These are phyloP conservation scores for Xanthostigma xanthostigma DNA, from an alignment of 2,888 invertebrate genomes.

Conservation along the genomic window DNA sequence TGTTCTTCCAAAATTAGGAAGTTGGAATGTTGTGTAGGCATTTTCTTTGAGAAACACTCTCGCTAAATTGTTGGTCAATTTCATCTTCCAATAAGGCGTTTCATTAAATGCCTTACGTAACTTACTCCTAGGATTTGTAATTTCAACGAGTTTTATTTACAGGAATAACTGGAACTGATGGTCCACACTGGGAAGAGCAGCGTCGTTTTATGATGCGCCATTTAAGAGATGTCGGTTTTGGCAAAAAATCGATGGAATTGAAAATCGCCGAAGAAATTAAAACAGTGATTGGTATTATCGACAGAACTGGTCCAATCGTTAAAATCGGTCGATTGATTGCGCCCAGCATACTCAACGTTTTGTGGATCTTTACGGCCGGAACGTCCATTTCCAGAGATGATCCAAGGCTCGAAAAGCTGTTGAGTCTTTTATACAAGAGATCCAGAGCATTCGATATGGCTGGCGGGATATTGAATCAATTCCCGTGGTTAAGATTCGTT, in stretches of 20 bases:
- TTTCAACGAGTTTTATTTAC: slow-evolving; percentile 7
- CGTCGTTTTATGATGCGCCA: slow-evolving; percentile 34
- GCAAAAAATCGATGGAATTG: slow-evolving; percentile 30
- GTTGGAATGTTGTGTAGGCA: too few relatives aligned
- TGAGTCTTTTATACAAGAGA: slow-evolving; percentile 32
- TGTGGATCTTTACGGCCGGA: slow-evolving; percentile 45
- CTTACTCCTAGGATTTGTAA: background rate
- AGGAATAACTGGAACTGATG: slow-evolving; percentile 44
- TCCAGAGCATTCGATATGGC: slow-evolving; percentile 38
- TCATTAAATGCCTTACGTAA: too few relatives aligned
- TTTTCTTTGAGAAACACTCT: too few relatives aligned
- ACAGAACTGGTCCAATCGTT: slow-evolving; percentile 16
- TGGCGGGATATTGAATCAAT: slow-evolving; percentile 40
- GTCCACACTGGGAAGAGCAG: slow-evolving; percentile 35
- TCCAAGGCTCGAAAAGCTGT: slow-evolving; percentile 26
- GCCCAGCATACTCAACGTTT: slow-evolving; percentile 44
- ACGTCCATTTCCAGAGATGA: slow-evolving; percentile 30
- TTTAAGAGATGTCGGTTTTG: slow-evolving; percentile 35
- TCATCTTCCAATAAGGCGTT: too few relatives aligned
- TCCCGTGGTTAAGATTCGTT: slow-evolving; percentile 46
- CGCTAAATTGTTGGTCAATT: too few relatives aligned
- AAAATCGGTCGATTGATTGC: slow-evolving; percentile 28
- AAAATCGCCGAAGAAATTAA: slow-evolving; percentile 35
- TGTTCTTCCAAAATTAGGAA: background rate
- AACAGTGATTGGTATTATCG: slow-evolving; percentile 24